These are phyloP conservation scores for Drosophila bocki DNA, from an alignment of 1,140 invertebrate species.

Conservation along the genomic window DNA sequence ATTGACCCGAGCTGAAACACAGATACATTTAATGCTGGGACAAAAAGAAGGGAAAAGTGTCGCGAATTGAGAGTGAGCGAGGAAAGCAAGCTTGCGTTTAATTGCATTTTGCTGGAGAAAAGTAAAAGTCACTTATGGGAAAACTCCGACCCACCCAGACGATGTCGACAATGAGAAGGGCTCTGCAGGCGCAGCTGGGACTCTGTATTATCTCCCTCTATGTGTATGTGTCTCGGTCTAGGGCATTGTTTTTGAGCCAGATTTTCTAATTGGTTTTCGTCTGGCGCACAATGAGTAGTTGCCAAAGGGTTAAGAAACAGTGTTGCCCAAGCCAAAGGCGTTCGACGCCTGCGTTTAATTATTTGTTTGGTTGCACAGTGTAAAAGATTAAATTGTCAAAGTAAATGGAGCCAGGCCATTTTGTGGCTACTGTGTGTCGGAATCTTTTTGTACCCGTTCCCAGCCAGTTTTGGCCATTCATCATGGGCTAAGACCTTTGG, in stretches of 20 bases:
- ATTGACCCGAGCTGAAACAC: conserved; percentile 35
- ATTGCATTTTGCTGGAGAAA: conserved; percentile 67
- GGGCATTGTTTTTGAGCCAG: conserved; percentile 66
- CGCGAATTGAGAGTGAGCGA: conserved; percentile 42
- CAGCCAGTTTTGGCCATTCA: conserved; percentile 45
- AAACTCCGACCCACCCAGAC: conserved; percentile 37
- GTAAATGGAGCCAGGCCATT: conserved; percentile 54
- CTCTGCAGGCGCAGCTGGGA: conserved; percentile 18
- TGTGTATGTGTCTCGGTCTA: conserved; percentile 23
- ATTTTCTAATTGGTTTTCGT: conserved; percentile 69
- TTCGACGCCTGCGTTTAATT: conserved; percentile 38
- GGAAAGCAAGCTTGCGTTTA: conserved; percentile 51
- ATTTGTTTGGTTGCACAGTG: conserved; percentile 40
- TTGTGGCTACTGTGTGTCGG: conserved; percentile 56
- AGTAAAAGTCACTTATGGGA: conserved; percentile 66
- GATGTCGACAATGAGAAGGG: conserved; percentile 21
- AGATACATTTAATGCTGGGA: conserved; percentile 50
- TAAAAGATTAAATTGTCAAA: conserved; percentile 74
- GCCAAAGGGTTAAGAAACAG: conserved; percentile 40
- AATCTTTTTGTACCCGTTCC: conserved; percentile 23
- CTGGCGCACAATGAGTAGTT: conserved; percentile 4
- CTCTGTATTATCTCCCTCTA: conserved; percentile 15
- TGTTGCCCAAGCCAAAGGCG: conserved; percentile 42
- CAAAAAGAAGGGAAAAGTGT: conserved; percentile 52
- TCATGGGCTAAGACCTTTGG: conserved; percentile 41